A percentile compares a stretch with the other conserved stretches of the same genome.
Evolutionary conservation across 2,797 vertebrate species (phyloP).

Genomic region (Eospalax fontanierii): DNA sequence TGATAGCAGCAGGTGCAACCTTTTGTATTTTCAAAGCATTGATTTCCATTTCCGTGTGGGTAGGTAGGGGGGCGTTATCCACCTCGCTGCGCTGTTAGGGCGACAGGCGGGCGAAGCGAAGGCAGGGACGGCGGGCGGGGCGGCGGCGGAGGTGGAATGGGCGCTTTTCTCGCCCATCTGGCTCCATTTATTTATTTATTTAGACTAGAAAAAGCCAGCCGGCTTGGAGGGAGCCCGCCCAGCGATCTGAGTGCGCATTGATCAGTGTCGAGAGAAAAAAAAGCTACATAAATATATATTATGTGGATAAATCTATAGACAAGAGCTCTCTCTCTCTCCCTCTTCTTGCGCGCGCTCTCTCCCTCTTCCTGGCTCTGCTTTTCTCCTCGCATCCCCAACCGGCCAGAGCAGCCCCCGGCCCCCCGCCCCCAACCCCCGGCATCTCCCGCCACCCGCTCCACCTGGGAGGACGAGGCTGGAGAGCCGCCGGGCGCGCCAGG

Average conservation of each 20-base stretch:
- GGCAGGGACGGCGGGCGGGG: constrained; percentile 83
- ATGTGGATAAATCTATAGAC: constrained; percentile 82
- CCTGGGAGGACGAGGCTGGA: constrained; percentile 64
- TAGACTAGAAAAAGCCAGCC: constrained; percentile 74
- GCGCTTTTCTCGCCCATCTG: constrained; percentile 81
- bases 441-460: constrained; percentile 52
- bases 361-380: constrained; percentile 76
- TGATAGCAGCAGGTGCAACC: constrained; percentile 83
- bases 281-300: constrained; percentile 84
- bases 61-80: constrained; percentile 54
- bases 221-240: constrained; percentile 76
- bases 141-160: constrained; percentile 83
- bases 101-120: constrained; percentile 68
- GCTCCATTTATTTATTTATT: constrained; percentile 85
- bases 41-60: constrained; percentile 79
- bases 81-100: constrained; percentile 69
- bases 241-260: constrained; percentile 73
- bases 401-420: constrained; percentile 71
- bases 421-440: constrained; percentile 44
- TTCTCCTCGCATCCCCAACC: constrained; percentile 81
- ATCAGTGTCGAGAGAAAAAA: constrained; percentile 82
- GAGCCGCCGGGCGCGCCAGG: neutral
- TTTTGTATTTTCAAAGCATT: constrained; percentile 79
- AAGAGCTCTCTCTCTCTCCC: constrained; percentile 68
- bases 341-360: constrained; percentile 12